Conservation (phyloP, 2,797 vertebrate species). For the Falco naumanni region DNA sequence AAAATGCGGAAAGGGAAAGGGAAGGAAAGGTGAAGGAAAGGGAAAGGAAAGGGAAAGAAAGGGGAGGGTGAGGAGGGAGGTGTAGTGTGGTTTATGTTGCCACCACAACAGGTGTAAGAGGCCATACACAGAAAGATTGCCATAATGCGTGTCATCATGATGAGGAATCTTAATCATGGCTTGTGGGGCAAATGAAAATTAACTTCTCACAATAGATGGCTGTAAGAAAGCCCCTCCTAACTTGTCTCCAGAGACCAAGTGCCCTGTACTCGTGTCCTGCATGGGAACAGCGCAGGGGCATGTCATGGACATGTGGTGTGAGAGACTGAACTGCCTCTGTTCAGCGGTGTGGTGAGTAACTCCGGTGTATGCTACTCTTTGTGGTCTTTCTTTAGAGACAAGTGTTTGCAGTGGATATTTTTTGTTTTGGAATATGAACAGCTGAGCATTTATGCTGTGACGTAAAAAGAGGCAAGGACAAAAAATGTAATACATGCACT, state of each 20-base stretch:
- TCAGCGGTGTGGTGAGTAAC: not conserved
- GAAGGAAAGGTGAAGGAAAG: not conserved
- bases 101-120: not conserved
- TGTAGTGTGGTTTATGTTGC: fast-evolving
- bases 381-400: not conserved
- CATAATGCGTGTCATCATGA: not conserved
- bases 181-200: not conserved
- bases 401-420: not conserved
- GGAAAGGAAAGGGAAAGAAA: too few species aligned
- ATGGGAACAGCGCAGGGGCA: fast-evolving
- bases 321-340: not conserved
- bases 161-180: not conserved
- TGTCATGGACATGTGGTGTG: not conserved
- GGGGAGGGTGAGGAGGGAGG: not conserved
- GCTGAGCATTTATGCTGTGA: not conserved
- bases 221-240: not conserved
- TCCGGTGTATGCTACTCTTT: not conserved
- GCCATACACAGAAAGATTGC: not conserved
- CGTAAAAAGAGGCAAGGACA: not conserved
- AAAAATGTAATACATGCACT: not conserved
- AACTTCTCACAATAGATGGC: not conserved
- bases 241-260: not conserved
- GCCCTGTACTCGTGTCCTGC: not conserved
- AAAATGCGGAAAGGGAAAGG: not conserved
- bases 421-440: not conserved